Base-by-base conservation (phyloP, 2,888 invertebrate species). In the Phania funesta region DNA sequence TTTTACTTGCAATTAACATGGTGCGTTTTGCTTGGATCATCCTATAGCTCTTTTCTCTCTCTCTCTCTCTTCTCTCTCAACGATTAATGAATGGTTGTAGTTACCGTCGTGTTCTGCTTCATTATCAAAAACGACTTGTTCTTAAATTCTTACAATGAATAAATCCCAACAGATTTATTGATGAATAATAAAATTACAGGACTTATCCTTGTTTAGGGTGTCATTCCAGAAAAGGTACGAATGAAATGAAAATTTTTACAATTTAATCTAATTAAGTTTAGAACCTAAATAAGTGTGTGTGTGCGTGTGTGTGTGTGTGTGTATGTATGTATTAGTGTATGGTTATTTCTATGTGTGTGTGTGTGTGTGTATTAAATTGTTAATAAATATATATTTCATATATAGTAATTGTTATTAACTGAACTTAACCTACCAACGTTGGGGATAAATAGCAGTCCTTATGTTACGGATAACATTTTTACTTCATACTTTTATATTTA, bases 361-460 rank as follows among this genome's bases (percentile, higher is more conserved):
- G 56, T 79, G 52, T 79, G 54, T 73, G 46, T 79, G 38, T 67
- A 38, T 70, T 41, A 41, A 11, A 38, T 38, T n/a, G n/a, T n/a
- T n/a, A n/a, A n/a, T n/a, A n/a, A n/a, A 20, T 64, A 60, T 67
- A 60, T 62, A 60, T 41, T 56, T 9, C 67, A 67, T 74, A 60
- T 62, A 26, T n/a, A n/a, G n/a, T n/a, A n/a, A 3, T 50, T 32
- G 48, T 71, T 50, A 68, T 83, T 71, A 64, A 70, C 73, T 60
- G 70, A 74, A 74, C 83, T 78, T 84, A 84, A 79, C 67, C 83
- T 85, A 86, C 60, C 86, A 86, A 88, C 87, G 87, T 89, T 87
- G 88, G 89, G 88, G 87, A 87, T 88, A 87, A 88, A 87, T 88
- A 89, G 88, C 89, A 89, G 89, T 89, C 89, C 86, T 83, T 81